phyloP scores from a whole-genome alignment of 2,888 invertebrate genomes.

The Mesoligia furuncula region DNA sequence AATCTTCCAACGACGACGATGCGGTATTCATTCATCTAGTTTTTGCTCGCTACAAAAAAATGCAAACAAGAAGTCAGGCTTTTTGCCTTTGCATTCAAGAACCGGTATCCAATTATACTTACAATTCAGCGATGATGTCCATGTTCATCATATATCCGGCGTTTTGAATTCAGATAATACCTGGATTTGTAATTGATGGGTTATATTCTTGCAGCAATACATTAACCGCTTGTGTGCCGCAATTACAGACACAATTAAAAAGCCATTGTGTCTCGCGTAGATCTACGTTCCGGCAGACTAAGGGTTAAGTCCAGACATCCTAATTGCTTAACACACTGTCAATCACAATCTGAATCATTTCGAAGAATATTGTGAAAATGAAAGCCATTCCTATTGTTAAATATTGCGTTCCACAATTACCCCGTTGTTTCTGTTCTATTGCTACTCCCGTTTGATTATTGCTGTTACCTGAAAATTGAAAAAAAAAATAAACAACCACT shows the following conservation, averaged over 20 bases:
- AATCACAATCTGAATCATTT: background rate
- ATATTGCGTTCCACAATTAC: background rate
- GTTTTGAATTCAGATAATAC: conserved; percentile 2
- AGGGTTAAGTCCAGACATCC: no score
- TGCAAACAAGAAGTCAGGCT: conserved; percentile 27
- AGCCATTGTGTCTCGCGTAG: no score
- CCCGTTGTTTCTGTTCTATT: background rate
- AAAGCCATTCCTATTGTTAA: no score
- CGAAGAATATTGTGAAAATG: background rate
- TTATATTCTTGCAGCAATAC: background rate
- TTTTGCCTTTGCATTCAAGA: conserved; percentile 32
- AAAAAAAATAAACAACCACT: conserved; percentile 3
- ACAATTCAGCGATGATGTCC: conserved; percentile 16
- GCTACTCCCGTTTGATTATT: background rate
- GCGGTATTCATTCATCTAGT: conserved; percentile 48
- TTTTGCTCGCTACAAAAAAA: conserved; percentile 42
- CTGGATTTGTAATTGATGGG: conserved; percentile 7
- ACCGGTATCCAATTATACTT: conserved; percentile 42
- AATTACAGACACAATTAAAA: no score
- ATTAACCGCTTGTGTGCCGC: background rate
- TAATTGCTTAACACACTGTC: background rate
- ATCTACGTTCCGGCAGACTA: no score
- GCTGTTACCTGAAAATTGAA: no score
- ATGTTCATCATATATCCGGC: conserved; percentile 6
- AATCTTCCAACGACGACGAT: conserved; percentile 25